These are phyloP conservation scores for Metopolophium dirhodum DNA, from an alignment of 1,140 invertebrate species.

Conservation along the genomic window DNA sequence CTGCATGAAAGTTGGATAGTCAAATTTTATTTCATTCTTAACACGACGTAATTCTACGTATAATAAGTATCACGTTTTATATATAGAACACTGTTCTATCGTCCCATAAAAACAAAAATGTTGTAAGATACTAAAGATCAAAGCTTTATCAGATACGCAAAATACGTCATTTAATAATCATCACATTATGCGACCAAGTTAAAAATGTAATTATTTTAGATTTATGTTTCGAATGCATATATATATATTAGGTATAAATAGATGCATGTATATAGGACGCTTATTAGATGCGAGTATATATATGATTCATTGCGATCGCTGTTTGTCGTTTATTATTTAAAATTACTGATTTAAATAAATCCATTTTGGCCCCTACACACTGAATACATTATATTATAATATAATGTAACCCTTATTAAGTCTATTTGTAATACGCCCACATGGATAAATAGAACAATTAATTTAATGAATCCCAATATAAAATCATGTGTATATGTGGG, in stretches of 20 bases:
- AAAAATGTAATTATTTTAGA: background rate
- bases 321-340: background rate
- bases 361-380: background rate
- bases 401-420: background rate
- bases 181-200: background rate
- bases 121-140: background rate
- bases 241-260: background rate
- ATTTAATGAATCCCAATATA: slow-evolving; percentile 25
- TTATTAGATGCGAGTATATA: background rate
- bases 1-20: background rate
- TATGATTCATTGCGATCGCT: background rate
- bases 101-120: background rate
- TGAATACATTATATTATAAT: background rate
- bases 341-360: background rate
- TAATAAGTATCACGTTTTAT: background rate
- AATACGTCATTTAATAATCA: background rate
- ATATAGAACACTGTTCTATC: background rate
- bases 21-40: background rate
- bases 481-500: slow-evolving; percentile 11
- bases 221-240: background rate
- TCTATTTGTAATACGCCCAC: slow-evolving; percentile 19
- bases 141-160: background rate
- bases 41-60: background rate
- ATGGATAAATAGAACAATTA: slow-evolving; percentile 35
- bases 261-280: background rate